A percentile compares a stretch with the other conserved stretches of the same genome.
phyloP scores from a whole-genome alignment of 2,797 vertebrate species.

The Alfaro cultratus region DNA sequence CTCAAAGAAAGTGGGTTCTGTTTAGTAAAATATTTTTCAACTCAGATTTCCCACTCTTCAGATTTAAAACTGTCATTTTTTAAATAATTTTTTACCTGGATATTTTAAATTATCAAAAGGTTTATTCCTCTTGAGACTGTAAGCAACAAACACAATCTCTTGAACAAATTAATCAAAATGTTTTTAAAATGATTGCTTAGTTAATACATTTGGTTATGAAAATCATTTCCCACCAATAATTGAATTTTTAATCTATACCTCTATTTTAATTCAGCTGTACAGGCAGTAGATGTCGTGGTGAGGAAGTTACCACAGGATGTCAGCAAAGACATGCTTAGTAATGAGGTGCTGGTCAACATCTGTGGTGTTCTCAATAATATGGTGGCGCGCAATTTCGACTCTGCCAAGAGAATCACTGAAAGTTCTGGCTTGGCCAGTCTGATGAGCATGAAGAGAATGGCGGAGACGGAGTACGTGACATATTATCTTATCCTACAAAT shows the following conservation, averaged over 20 bases:
- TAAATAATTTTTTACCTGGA: background rate
- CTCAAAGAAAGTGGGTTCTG: background rate
- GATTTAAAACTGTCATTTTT: background rate
- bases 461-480: constrained; percentile 68
- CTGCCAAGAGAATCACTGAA: constrained; percentile 86
- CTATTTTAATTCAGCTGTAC: constrained; percentile 81
- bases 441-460: constrained; percentile 81
- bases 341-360: constrained; percentile 90
- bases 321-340: constrained; percentile 69
- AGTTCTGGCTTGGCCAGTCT: constrained; percentile 88
- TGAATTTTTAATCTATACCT: background rate
- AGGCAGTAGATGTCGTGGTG: constrained; percentile 83
- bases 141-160: background rate
- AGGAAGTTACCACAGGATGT: constrained; percentile 83
- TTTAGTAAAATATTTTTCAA: background rate
- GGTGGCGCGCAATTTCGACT: constrained; percentile 85
- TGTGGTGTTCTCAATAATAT: constrained; percentile 92
- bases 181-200: background rate
- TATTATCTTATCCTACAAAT: background rate
- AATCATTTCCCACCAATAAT: background rate
- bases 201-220: background rate
- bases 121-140: background rate
- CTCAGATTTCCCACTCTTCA: background rate
- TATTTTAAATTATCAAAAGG: background rate
- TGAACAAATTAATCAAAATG: background rate